These are phyloP conservation scores for Leucoraja ocellata DNA, from an alignment of 2,797 vertebrate species.

Conservation along the genomic window DNA sequence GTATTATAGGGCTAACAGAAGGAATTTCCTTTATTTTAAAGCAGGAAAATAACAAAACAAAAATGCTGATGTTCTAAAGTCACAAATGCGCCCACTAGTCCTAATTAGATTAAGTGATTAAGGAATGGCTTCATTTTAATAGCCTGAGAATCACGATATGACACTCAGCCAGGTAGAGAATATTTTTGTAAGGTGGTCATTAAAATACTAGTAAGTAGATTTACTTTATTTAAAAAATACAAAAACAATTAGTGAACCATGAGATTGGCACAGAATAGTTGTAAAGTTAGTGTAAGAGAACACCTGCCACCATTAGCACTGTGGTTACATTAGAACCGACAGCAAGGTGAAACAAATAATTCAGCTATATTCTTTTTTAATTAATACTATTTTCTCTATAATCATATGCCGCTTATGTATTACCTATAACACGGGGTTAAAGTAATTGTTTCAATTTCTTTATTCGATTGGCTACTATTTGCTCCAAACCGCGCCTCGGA, in stretches of 20 bases:
- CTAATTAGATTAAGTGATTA: slow-evolving; percentile 38
- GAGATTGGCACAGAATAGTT: background rate
- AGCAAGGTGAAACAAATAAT: background rate
- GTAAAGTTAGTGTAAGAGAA: background rate
- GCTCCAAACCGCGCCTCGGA: background rate
- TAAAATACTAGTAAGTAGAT: background rate
- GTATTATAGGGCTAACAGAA: slow-evolving; percentile 7
- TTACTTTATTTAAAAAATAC: background rate
- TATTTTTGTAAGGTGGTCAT: background rate
- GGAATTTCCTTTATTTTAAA: slow-evolving; percentile 18
- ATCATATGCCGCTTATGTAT: background rate
- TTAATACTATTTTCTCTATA: too few relatives aligned
- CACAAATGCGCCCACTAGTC: slow-evolving; percentile 17
- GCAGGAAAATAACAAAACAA: slow-evolving; percentile 32
- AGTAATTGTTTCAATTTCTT: background rate
- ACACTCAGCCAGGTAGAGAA: background rate
- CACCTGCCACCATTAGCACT: background rate
- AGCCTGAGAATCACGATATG: background rate
- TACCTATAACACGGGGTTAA: background rate
- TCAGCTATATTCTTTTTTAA: background rate
- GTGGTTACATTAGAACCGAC: background rate
- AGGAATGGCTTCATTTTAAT: slow-evolving; percentile 7
- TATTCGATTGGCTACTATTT: background rate
- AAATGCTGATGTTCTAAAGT: slow-evolving; percentile 15
- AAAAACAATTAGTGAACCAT: background rate